Conservation (phyloP, 2,797 vertebrate genomes). For the Catamblyrhynchus diadema region DNA sequence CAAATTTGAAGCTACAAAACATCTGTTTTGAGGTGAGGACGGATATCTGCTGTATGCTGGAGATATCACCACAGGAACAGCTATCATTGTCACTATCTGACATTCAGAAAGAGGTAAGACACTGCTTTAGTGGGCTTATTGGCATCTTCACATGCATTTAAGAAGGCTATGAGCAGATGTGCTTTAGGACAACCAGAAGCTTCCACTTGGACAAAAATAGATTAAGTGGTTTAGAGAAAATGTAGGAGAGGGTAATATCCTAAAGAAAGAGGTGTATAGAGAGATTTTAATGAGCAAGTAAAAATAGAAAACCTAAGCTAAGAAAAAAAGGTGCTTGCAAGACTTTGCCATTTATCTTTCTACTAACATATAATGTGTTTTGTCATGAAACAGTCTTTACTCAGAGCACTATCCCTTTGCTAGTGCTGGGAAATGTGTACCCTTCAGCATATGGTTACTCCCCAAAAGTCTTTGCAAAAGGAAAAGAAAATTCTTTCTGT, state of each 20-base stretch:
- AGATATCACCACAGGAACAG: neutral
- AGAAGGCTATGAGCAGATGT: neutral
- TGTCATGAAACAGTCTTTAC: neutral
- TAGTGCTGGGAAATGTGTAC: neutral
- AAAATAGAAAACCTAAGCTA: neutral
- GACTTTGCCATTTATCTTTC: neutral
- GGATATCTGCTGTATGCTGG: neutral
- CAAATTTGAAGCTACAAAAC: neutral
- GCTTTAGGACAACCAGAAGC: neutral
- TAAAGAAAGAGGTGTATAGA: neutral
- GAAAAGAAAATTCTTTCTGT: neutral
- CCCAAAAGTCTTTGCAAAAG: neutral
- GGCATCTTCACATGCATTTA: neutral
- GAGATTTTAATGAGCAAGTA: neutral
- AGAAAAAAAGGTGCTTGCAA: neutral
- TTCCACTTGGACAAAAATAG: neutral
- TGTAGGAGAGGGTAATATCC: neutral
- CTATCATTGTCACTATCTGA: neutral
- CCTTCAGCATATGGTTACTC: neutral
- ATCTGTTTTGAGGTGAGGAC: neutral
- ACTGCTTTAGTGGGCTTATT: neutral
- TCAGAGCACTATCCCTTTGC: neutral
- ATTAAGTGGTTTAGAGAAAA: neutral
- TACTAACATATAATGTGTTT: neutral
- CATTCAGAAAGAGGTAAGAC: neutral